These are phyloP conservation scores for Liposcelis brunnea DNA, from an alignment of 2,888 invertebrate genomes.

Conservation along the genomic window DNA sequence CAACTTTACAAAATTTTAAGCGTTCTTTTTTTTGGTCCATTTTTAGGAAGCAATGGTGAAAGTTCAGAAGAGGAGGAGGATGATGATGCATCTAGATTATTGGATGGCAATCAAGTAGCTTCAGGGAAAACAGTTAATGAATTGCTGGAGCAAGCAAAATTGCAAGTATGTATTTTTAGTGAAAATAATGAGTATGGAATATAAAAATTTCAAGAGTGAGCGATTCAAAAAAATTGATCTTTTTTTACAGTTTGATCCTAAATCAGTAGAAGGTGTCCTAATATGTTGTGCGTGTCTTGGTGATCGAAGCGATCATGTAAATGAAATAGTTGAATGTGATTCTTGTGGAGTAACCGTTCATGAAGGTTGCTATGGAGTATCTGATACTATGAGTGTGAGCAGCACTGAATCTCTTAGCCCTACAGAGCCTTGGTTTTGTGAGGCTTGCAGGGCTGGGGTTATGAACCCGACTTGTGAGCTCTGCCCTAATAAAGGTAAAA, in stretches of 20 bases:
- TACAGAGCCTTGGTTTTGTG: conserved; percentile 99
- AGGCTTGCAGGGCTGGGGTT: conserved; percentile 86
- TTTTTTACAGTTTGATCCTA: conserved; percentile 11
- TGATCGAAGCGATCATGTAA: conserved; percentile 78
- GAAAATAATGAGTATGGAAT: conserved; percentile 1
- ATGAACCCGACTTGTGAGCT: conserved; percentile 82
- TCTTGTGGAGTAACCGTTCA: conserved; percentile 92
- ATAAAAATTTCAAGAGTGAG: too few species aligned
- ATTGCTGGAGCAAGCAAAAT: conserved; percentile 4
- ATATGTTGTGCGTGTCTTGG: conserved; percentile 89
- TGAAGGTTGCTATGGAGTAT: conserved; percentile 93
- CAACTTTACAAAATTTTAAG: not conserved
- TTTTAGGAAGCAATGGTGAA: conserved; percentile 10
- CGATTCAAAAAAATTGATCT: not conserved
- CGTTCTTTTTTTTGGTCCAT: conserved; percentile 4
- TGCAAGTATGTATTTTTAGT: not conserved
- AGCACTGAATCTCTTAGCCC: conserved; percentile 89
- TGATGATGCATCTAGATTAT: conserved; percentile 11
- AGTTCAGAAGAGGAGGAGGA: conserved; percentile 13
- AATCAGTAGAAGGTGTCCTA: conserved; percentile 30
- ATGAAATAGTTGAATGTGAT: conserved; percentile 96
- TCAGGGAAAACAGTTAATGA: not conserved
- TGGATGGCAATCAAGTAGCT: conserved; percentile 4
- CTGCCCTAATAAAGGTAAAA: conserved; percentile 68
- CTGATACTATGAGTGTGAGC: conserved; percentile 72